Percentiles rank a stretch among this genome's conserved stretches.
phyloP scores from a whole-genome alignment of 2,113 vertebrate species.

The Eolophus roseicapilla region DNA sequence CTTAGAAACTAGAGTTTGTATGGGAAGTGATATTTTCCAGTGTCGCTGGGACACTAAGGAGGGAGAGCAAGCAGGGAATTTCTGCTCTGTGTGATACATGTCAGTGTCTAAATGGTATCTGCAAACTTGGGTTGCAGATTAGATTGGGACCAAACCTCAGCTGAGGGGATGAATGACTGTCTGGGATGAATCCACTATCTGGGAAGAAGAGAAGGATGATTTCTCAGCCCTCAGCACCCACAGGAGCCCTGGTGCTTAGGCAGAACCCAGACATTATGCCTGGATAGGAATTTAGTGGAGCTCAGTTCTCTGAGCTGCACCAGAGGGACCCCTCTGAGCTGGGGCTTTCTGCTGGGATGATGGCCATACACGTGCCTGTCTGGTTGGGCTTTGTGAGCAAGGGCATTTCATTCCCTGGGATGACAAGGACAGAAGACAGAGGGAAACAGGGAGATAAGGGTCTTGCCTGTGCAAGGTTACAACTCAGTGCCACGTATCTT shows the following conservation, averaged over 20 bases:
- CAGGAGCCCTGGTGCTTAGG: neutral
- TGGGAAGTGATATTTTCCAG: neutral
- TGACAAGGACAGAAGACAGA: neutral
- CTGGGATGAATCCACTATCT: neutral
- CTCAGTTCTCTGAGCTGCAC: neutral
- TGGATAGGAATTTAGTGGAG: neutral
- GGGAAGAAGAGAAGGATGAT: neutral
- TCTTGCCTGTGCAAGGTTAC: neutral
- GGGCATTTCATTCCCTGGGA: neutral
- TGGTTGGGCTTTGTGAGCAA: neutral
- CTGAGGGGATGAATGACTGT: neutral
- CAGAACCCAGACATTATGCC: neutral
- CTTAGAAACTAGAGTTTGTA: neutral
- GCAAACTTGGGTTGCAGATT: neutral
- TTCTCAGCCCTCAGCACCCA: neutral
- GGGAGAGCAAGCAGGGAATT: neutral
- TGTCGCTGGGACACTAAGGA: neutral
- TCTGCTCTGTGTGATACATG: neutral
- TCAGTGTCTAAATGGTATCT: neutral
- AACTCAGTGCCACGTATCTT: neutral
- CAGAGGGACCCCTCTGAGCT: neutral
- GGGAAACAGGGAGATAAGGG: neutral
- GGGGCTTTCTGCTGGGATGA: neutral
- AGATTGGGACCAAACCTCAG: neutral
- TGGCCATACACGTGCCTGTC: rapidly evolving